Evolutionary conservation across 2,113 vertebrate genomes (phyloP).

Genomic region (Sprattus sprattus): DNA sequence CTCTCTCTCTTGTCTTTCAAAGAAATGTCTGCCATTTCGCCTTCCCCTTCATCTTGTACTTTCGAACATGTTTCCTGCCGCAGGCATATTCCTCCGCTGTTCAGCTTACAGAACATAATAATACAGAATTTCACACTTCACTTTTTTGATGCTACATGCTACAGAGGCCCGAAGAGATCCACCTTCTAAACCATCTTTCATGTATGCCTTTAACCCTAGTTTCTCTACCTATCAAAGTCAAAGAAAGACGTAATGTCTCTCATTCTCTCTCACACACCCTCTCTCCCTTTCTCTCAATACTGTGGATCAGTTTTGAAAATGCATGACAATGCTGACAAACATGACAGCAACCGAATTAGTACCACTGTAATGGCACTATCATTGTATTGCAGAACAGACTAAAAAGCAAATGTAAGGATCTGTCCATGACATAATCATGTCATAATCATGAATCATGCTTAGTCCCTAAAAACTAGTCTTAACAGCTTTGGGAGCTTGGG

Average conservation of each 20-base stretch:
- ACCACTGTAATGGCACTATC: no score
- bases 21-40: constrained; percentile 36
- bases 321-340: no score
- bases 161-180: constrained; percentile 4
- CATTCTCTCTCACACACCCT: background rate
- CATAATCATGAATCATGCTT: background rate
- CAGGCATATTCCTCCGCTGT: constrained; percentile 43
- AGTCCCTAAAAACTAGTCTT: no score
- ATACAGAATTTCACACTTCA: constrained; percentile 13
- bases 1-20: constrained; percentile 29
- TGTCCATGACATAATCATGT: background rate
- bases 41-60: constrained; percentile 51
- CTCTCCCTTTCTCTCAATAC: no score
- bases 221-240: background rate
- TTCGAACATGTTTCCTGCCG: constrained; percentile 48
- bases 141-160: constrained; percentile 31
- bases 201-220: constrained; percentile 34
- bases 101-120: constrained; percentile 28
- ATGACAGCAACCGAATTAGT: no score
- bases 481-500: no score
- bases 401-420: no score
- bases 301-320: no score
- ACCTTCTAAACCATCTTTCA: constrained; percentile 20
- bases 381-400: no score
- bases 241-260: no score